phyloP scores from a whole-genome alignment of 2,797 vertebrate species.

The Neostethus bicornis region DNA sequence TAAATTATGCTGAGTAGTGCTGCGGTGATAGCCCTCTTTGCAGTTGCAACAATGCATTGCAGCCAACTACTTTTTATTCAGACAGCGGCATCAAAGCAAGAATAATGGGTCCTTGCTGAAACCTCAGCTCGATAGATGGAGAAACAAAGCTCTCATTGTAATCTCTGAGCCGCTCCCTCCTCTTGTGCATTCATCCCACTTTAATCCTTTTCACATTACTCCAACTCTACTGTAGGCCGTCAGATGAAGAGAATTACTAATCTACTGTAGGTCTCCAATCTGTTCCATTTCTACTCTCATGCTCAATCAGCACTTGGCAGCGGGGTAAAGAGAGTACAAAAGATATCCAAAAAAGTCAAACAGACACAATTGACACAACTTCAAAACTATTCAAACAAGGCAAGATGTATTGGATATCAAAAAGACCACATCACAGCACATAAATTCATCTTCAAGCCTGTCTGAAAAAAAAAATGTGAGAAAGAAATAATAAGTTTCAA shows the following conservation, averaged over 20 bases:
- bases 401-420: constrained; percentile 26
- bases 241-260: constrained; percentile 65
- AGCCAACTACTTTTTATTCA: constrained; percentile 66
- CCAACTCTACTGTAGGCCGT: constrained; percentile 69
- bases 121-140: constrained; percentile 64
- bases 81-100: constrained; percentile 75
- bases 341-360: constrained; percentile 15
- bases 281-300: constrained; percentile 32
- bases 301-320: constrained; percentile 60
- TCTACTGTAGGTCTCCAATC: constrained; percentile 67
- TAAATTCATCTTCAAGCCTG: constrained; percentile 5
- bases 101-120: constrained; percentile 76
- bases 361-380: constrained; percentile 1
- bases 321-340: constrained; percentile 31
- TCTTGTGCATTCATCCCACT: constrained; percentile 60
- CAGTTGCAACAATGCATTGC: constrained; percentile 70
- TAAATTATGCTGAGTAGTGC: constrained; percentile 71
- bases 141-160: constrained; percentile 77
- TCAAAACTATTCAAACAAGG: constrained; percentile 9
- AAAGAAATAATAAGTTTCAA: constrained; percentile 10
- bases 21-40: constrained; percentile 63
- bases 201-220: constrained; percentile 77
- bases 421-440: not conserved
- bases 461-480: constrained; percentile 1
- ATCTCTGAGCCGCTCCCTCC: constrained; percentile 57